phyloP scores from a whole-genome alignment of 2,113 vertebrate species.

The Seriola aureovittata region DNA sequence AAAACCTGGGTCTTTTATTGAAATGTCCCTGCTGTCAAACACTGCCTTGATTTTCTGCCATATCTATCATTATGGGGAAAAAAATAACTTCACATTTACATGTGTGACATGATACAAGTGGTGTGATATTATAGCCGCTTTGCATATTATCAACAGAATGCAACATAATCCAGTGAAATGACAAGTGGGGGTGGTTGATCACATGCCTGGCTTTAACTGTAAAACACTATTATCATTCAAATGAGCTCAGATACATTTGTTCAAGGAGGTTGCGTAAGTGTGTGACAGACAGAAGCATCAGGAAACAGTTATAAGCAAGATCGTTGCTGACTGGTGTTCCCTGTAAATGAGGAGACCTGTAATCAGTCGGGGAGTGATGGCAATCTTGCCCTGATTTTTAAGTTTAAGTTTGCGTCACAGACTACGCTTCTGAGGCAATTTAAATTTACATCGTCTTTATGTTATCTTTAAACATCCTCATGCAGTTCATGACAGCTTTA shows the following conservation, averaged over 20 bases:
- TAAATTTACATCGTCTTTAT: neutral
- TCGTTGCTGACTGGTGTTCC: neutral
- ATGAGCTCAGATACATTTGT: slow-evolving; percentile 24
- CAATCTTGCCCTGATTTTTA: neutral
- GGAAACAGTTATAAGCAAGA: slow-evolving; percentile 6
- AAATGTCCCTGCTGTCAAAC: neutral
- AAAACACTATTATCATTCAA: slow-evolving; percentile 29
- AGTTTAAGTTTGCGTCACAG: neutral
- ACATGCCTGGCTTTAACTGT: slow-evolving; percentile 40
- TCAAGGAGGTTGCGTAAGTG: slow-evolving; percentile 23
- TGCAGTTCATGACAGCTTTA: neutral
- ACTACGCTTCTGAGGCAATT: neutral
- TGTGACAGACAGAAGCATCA: slow-evolving; percentile 9
- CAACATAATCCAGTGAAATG: slow-evolving; percentile 35
- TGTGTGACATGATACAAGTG: neutral
- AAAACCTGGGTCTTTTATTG: neutral
- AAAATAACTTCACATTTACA: slow-evolving; percentile 1
- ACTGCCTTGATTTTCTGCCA: neutral
- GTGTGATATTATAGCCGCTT: neutral
- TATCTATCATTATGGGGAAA: neutral
- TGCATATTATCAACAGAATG: slow-evolving; percentile 30
- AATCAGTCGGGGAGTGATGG: neutral
- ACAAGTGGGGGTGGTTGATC: slow-evolving; percentile 48
- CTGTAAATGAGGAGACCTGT: neutral
- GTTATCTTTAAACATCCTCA: neutral